A percentile compares a stretch with the other conserved stretches of the same genome.
phyloP scores from a whole-genome alignment of 2,113 vertebrate species.

The Lasiurus cinereus region DNA sequence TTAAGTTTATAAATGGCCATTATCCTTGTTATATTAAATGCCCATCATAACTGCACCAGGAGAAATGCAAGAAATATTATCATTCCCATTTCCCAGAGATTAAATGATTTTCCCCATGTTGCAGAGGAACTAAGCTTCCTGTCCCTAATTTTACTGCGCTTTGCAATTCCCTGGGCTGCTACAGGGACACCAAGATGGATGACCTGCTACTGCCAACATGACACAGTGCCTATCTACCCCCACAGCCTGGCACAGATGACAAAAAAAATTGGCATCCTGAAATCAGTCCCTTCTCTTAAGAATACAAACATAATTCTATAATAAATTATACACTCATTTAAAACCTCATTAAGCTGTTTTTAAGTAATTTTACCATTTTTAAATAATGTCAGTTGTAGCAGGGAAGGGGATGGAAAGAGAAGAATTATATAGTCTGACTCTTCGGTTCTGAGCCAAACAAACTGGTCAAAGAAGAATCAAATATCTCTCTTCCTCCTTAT shows the following conservation, averaged over 20 bases:
- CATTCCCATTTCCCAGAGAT: neutral
- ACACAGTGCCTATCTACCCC: neutral
- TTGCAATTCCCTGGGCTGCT: neutral
- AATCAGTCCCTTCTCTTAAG: neutral
- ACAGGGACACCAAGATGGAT: neutral
- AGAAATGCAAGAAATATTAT: neutral
- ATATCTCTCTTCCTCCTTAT: neutral
- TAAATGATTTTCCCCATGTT: neutral
- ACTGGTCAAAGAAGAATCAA: conserved; percentile 47
- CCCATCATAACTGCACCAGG: neutral
- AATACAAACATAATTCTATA: neutral
- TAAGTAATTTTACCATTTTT: conserved; percentile 50
- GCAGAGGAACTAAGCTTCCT: neutral
- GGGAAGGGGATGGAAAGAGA: neutral
- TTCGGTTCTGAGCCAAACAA: conserved; percentile 39
- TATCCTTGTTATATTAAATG: neutral
- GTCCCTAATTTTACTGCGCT: neutral
- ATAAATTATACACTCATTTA: conserved; percentile 14
- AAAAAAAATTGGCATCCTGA: conserved; percentile 13
- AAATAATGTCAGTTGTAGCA: conserved; percentile 9
- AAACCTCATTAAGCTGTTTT: conserved; percentile 47
- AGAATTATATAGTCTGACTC: neutral
- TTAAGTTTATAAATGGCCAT: neutral
- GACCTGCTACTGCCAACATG: too few species aligned
- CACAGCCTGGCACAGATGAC: neutral